phyloP scores from a whole-genome alignment of 2,888 invertebrate genomes.

The Polyommatus icarus region DNA sequence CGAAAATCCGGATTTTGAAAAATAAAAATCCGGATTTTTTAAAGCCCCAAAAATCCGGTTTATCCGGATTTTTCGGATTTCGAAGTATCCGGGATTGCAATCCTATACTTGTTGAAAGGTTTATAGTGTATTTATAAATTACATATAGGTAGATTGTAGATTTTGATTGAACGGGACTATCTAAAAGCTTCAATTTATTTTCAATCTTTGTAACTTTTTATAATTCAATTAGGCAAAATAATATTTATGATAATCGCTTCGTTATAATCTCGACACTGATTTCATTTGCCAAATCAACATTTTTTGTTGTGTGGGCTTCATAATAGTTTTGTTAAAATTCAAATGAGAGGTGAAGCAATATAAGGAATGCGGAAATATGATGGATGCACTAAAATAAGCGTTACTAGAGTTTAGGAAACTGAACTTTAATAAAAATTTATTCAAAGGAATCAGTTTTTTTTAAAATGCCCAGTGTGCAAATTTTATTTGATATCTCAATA shows the following conservation, averaged over 20 bases:
- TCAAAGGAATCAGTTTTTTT: background rate
- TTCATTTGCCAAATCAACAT: slow-evolving; percentile 20
- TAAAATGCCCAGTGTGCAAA: no score
- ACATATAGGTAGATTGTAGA: background rate
- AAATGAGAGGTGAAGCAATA: slow-evolving; percentile 27
- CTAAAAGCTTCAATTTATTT: background rate
- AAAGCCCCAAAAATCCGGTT: no score
- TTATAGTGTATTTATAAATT: no score
- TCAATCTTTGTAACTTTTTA: background rate
- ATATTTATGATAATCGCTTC: slow-evolving; percentile 24
- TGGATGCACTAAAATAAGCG: background rate
- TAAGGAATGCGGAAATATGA: slow-evolving; percentile 20
- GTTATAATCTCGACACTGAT: slow-evolving; percentile 11
- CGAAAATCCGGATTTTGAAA: no score
- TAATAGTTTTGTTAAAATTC: slow-evolving; percentile 26
- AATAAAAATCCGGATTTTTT: no score
- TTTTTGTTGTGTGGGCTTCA: slow-evolving; percentile 24
- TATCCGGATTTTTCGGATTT: no score
- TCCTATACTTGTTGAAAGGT: background rate
- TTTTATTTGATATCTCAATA: no score
- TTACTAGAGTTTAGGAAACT: background rate
- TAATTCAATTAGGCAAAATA: background rate
- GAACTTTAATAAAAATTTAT: background rate
- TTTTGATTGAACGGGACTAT: background rate
- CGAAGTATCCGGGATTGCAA: no score